A percentile compares a stretch with the other conserved stretches of the same genome.
phyloP scores from a whole-genome alignment of 2,113 vertebrate species.

The Merops nubicus region DNA sequence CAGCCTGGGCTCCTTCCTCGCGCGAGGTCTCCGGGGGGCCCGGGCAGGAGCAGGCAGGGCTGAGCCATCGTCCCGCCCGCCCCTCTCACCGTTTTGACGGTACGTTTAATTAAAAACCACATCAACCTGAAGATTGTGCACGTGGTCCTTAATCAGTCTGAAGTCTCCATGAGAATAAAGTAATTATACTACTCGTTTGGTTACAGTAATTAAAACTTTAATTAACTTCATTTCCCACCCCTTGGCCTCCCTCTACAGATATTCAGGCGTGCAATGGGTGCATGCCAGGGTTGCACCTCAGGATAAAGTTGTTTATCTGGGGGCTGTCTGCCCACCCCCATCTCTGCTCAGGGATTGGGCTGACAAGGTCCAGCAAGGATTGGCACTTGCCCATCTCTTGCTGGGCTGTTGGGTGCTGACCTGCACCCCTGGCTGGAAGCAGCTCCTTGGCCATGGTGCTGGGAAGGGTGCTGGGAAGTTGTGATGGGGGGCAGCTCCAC shows the following conservation, averaged over 20 bases:
- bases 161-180: slow-evolving; percentile 72
- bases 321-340: not conserved
- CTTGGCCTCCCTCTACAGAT: slow-evolving; percentile 58
- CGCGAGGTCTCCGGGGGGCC: accelerated
- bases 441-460: not conserved
- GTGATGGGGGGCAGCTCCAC: accelerated
- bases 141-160: slow-evolving; percentile 73
- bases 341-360: not conserved
- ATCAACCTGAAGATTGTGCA: slow-evolving; percentile 51
- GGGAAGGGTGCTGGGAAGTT: not conserved
- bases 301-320: not conserved
- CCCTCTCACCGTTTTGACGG: not conserved
- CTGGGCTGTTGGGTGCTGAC: not conserved
- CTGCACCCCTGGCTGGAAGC: not conserved
- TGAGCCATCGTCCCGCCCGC: not conserved
- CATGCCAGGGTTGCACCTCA: not conserved
- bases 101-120: slow-evolving; percentile 70
- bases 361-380: accelerated
- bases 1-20: not conserved
- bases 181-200: slow-evolving; percentile 76
- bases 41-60: not conserved
- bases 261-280: not conserved
- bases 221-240: slow-evolving; percentile 73
- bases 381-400: not conserved
- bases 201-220: slow-evolving; percentile 79